Evolutionary conservation across 2,888 invertebrate species (phyloP).

Genomic region (Idaea dimidiata): DNA sequence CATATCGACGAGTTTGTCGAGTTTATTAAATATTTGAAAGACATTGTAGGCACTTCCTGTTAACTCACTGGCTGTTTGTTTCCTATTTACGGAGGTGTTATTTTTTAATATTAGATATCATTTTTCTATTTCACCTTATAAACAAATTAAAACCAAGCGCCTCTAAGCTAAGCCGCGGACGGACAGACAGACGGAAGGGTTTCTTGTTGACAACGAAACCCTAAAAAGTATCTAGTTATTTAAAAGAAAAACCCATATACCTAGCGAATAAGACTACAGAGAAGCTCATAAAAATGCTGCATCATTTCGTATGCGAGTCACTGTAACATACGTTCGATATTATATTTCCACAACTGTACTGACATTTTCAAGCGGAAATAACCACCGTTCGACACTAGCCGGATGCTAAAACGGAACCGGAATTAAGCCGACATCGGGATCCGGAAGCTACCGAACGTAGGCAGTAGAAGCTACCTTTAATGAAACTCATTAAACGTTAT

Average conservation of each 20-base stretch:
- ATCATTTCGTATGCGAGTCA: background rate
- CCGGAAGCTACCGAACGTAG: constrained; percentile 26
- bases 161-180: too few relatives aligned
- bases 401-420: constrained; percentile 17
- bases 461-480: constrained; percentile 30
- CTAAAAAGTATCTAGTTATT: too few relatives aligned
- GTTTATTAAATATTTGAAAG: too few relatives aligned
- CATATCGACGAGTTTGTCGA: too few relatives aligned
- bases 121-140: too few relatives aligned
- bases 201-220: too few relatives aligned
- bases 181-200: too few relatives aligned
- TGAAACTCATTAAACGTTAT: constrained; percentile 48
- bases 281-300: background rate
- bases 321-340: background rate
- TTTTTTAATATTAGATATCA: too few relatives aligned
- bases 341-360: background rate
- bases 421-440: constrained; percentile 7
- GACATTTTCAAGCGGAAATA: background rate
- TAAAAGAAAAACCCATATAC: background rate
- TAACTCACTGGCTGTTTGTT: too few relatives aligned
- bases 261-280: background rate
- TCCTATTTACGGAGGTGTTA: too few relatives aligned
- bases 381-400: background rate
- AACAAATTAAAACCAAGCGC: too few relatives aligned
- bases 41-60: too few relatives aligned